Base-by-base conservation (phyloP, 2,113 vertebrate genomes). In the Monopterus albus region DNA sequence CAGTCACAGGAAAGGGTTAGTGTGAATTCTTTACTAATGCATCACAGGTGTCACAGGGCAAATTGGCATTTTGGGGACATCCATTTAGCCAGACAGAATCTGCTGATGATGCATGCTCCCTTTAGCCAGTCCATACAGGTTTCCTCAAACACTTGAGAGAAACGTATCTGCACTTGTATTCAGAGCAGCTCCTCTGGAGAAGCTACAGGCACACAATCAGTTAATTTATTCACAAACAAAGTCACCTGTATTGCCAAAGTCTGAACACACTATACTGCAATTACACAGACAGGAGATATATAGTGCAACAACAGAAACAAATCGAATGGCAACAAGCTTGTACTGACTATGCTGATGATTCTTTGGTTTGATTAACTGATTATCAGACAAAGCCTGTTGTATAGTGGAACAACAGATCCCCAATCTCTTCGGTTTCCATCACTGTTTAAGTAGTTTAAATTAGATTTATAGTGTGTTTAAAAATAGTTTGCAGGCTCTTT, bases 401-500 rank as follows among this genome's bases (percentile, higher is more conserved):
- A 38, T 5, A 9, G 18, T 52, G 13, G n/a, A 72, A 26, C 10
- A 72, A 62, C 66, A 20, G 14, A 64, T 63, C 59, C 50, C 21
- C 35, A 55, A 47, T 38, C 28, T 51, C 39, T 40, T 63, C 35
- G 40, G 10, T 43, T 75, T 61, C 25, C 25, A 3, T 4, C 64
- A 26, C 20, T 26, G 13, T 12, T n/a, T n/a, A 35, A 75, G 38
- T 49, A 18, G 12, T 62, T 66, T 40, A 57, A 43, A 45, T 42
- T 25, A 11, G 39, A 53, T 71, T 69, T 26, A 43, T 50, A 45
- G 20, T 38, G 23, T 18, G 28, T 42, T 18, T 46, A n/a, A n/a
- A n/a, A n/a, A n/a, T n/a, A n/a, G 28, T 63, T 61, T 59, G 35
- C 43, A 25, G 15, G 56, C 57, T 69, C 51, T 53, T 50, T 42